Evolutionary conservation across 2,113 vertebrate genomes (phyloP), one percentile per base, ranked within the genome.

Genomic region (Equus przewalskii): DNA sequence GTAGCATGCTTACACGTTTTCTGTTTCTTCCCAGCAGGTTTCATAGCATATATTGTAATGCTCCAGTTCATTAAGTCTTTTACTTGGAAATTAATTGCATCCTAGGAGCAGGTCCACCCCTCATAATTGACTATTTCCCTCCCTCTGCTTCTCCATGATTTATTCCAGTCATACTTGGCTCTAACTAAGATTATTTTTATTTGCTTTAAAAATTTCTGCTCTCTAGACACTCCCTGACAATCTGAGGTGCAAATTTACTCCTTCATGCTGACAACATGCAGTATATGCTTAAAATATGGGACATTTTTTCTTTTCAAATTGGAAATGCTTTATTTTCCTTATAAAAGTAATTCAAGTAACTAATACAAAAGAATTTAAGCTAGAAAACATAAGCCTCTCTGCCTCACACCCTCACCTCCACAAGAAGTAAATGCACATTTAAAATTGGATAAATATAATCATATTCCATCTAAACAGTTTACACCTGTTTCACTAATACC

Each of bases 21-120:
- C 49, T 94, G 7, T 90, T 93, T 95, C 76, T 78, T 96, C 84
- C 92, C 26, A 97, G 78, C 1, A 36, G 79, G 64, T 7, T 69
- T 19, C 72, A 67, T 24, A 96, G 95, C 81, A 75, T 84, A 87
- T 89, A 89, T 96, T 96, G 14, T 7, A 33, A 96, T 44, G 92
- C 16, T 7, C 18, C 73, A 88, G 79, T 2, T 13, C 62, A 87
- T 88, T 49, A 13, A 72, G 49, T 98, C 51, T 87, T 93, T 98
- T 67, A 58, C 93, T 97, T 79, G 28, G 97, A 96, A 85, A 95
- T 92, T 98, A 98, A 98, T 97, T 98, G 94, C 58, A 92, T 91
- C 44, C 67, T 94, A 97, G 69, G 91, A 98, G 73, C 62, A 94
- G 83, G 94, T 88, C 91, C 89, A 90, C 97, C 92, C 79, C 75